These are phyloP conservation scores for Taenaris catops DNA, from an alignment of 2,888 invertebrate species.

Conservation along the genomic window DNA sequence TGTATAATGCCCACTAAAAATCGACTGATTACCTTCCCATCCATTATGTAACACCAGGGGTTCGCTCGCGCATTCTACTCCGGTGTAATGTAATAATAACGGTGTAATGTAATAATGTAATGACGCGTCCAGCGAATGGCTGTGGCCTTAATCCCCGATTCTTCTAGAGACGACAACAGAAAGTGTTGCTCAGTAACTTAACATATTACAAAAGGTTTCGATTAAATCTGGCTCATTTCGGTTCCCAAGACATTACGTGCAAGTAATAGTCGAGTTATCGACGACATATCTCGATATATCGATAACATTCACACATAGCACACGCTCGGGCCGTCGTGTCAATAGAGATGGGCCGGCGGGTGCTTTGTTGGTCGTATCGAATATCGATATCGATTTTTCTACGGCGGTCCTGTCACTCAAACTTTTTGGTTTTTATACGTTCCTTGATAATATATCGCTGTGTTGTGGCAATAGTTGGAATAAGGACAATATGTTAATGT, in stretches of 20 bases:
- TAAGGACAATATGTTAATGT: too few species aligned
- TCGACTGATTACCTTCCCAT: too few species aligned
- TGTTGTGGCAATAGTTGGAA: constrained; percentile 36
- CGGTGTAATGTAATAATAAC: too few species aligned
- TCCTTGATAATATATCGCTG: constrained; percentile 47
- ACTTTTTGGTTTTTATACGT: constrained; percentile 60
- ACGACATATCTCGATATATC: constrained; percentile 66
- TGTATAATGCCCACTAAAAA: too few species aligned
- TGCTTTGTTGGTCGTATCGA: constrained; percentile 66
- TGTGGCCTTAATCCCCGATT: neutral
- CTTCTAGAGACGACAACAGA: constrained; percentile 9
- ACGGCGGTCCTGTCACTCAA: constrained; percentile 78
- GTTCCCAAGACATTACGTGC: constrained; percentile 52
- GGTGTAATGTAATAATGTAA: too few species aligned
- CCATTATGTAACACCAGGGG: too few species aligned
- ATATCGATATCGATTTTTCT: constrained; percentile 68
- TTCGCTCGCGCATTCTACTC: too few species aligned
- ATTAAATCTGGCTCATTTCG: constrained; percentile 50
- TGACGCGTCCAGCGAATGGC: too few species aligned
- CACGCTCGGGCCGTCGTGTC: constrained; percentile 67
- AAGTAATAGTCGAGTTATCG: constrained; percentile 68
- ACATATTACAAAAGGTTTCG: constrained; percentile 31
- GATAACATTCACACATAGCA: constrained; percentile 78
- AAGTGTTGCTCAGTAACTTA: constrained; percentile 22
- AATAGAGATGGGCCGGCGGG: constrained; percentile 67